These are phyloP conservation scores for Oedothorax gibbosus DNA, from an alignment of 1,140 invertebrate genomes.

Conservation along the genomic window DNA sequence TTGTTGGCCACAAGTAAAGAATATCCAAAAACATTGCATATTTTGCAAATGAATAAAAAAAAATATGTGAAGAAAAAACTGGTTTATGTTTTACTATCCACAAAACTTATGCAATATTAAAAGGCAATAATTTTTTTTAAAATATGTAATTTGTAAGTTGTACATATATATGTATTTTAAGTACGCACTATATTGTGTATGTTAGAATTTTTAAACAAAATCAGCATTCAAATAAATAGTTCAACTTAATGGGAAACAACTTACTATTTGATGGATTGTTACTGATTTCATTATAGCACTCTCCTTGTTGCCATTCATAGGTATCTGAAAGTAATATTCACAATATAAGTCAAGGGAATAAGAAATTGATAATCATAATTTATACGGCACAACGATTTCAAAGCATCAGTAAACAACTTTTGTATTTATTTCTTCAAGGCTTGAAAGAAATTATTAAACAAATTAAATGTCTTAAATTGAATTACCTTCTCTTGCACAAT, in stretches of 20 bases:
- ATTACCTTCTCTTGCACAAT: constrained; percentile 80
- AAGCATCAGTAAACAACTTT: background rate
- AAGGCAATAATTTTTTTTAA: background rate
- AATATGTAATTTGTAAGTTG: too few relatives aligned
- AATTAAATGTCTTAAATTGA: background rate
- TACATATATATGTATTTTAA: too few relatives aligned
- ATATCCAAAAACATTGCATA: background rate
- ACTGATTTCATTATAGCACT: constrained; percentile 81
- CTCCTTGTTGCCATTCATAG: constrained; percentile 73
- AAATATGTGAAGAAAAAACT: too few relatives aligned
- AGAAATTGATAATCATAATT: background rate
- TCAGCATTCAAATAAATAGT: too few relatives aligned
- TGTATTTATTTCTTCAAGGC: background rate
- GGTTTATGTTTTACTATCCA: background rate
- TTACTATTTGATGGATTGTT: constrained; percentile 88
- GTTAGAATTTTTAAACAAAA: too few relatives aligned
- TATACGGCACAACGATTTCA: too few relatives aligned
- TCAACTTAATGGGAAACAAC: constrained; percentile 65
- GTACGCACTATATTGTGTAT: too few relatives aligned
- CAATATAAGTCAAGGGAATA: background rate
- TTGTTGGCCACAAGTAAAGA: background rate
- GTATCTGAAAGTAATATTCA: constrained; percentile 67
- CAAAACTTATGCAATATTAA: background rate
- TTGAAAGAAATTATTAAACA: background rate
- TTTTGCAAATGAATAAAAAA: too few relatives aligned